Conservation (phyloP, 2,113 vertebrate genomes). For the Platichthys stellatus region DNA sequence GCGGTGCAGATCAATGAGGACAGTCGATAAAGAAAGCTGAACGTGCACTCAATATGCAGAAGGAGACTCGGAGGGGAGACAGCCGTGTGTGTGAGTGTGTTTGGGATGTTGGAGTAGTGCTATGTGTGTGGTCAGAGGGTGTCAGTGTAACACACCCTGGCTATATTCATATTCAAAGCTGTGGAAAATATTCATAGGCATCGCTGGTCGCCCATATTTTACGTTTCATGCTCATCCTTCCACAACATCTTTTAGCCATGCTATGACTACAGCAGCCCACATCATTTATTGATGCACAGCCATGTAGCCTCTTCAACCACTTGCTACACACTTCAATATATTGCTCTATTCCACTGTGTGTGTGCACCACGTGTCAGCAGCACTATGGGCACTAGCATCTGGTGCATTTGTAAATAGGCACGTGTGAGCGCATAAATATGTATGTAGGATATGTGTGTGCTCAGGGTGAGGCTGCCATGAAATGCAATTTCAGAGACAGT, state of each 20-base stretch:
- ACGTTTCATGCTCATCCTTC: conserved; percentile 54
- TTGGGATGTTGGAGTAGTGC: background rate
- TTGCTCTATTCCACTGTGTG: conserved; percentile 16
- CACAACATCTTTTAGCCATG: conserved; percentile 60
- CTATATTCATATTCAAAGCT: conserved; percentile 45
- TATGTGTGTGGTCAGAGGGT: conserved; percentile 4
- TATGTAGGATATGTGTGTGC: conserved; percentile 9
- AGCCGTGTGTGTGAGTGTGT: conserved; percentile 4
- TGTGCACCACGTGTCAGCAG: background rate
- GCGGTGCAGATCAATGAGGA: conserved; percentile 43
- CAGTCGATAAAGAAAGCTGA: conserved; percentile 52
- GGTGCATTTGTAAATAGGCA: background rate
- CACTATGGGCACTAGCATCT: background rate
- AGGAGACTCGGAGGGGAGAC: conserved; percentile 16
- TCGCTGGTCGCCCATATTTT: conserved; percentile 50
- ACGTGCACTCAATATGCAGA: conserved; percentile 35
- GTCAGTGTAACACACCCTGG: conserved; percentile 10
- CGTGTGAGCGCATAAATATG: conserved; percentile 15
- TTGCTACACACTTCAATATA: conserved; percentile 26
- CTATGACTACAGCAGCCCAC: conserved; percentile 36
- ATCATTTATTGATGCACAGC: conserved; percentile 65
- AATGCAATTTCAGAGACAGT: conserved; percentile 5
- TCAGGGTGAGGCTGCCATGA: conserved; percentile 2
- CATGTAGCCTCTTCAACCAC: conserved; percentile 40
- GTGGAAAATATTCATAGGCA: conserved; percentile 55